Evolutionary conservation across 2,797 vertebrate genomes (phyloP).

Genomic region (Cirrhinus mrigala): DNA sequence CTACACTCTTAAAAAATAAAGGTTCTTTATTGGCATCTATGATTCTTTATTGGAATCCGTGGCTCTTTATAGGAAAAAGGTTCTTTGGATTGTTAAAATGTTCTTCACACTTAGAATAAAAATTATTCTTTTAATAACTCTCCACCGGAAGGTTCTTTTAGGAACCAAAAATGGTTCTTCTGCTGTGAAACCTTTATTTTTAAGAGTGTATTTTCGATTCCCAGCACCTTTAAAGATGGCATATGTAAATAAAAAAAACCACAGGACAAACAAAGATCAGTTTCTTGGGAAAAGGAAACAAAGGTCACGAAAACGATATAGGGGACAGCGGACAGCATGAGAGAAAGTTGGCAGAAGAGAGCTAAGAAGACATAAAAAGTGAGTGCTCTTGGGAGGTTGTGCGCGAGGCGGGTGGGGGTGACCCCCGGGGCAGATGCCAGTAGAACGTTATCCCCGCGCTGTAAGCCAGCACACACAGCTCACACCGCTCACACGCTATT

Average conservation of each 20-base stretch:
- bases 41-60: no score
- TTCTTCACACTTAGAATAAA: no score
- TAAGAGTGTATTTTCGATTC: neutral
- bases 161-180: no score
- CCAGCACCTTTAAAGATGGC: neutral
- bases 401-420: conserved; percentile 61
- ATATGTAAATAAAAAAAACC: neutral
- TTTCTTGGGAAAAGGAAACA: conserved; percentile 31
- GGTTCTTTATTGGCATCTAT: no score
- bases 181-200: neutral
- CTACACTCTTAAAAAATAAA: no score
- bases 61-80: no score
- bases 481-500: conserved; percentile 61
- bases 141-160: no score
- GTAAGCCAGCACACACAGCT: conserved; percentile 68
- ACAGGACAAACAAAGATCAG: conserved; percentile 3
- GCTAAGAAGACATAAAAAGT: conserved; percentile 34
- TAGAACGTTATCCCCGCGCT: conserved; percentile 69
- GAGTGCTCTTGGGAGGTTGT: conserved; percentile 62
- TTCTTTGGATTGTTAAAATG: no score
- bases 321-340: conserved; percentile 13
- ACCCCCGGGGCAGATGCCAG: conserved; percentile 70
- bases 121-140: no score
- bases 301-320: neutral
- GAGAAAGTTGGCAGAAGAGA: conserved; percentile 43